Evolutionary conservation across 1,140 invertebrate species (phyloP).

Genomic region (Rhynchophorus ferrugineus): DNA sequence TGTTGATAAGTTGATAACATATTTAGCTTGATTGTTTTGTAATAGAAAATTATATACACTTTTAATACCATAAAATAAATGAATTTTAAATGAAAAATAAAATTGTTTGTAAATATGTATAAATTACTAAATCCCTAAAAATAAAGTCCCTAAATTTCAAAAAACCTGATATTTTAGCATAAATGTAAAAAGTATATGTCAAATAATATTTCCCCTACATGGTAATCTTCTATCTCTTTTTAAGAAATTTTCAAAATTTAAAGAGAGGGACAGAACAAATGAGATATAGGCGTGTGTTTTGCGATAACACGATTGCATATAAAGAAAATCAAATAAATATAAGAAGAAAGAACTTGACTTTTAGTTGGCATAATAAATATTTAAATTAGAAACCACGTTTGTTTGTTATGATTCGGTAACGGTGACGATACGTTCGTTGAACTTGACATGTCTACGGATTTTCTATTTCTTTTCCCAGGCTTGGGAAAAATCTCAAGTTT

Average conservation of each 20-base stretch:
- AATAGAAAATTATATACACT: no score
- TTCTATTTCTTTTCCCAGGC: constrained; percentile 37
- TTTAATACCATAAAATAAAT: no score
- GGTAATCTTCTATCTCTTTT: constrained; percentile 9
- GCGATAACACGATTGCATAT: not conserved
- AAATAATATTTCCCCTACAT: constrained; percentile 11
- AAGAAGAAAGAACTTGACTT: not conserved
- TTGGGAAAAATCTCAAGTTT: constrained; percentile 38
- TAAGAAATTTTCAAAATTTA: constrained; percentile 5
- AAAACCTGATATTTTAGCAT: not conserved
- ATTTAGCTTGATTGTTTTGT: no score
- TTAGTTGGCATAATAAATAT: constrained; percentile 7
- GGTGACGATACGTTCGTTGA: constrained; percentile 7
- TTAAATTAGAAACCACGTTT: constrained; percentile 7
- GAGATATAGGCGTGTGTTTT: not conserved
- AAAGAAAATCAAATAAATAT: constrained; percentile 4
- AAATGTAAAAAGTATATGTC: constrained; percentile 7
- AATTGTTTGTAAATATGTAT: no score
- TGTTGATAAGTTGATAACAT: no score
- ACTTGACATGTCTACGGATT: constrained; percentile 25
- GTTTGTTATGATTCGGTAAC: constrained; percentile 11
- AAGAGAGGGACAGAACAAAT: not conserved
- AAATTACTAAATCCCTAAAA: no score
- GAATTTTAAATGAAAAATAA: no score
- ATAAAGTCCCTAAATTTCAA: constrained; percentile 8